Evolutionary conservation across 1,140 invertebrate species (phyloP).

Genomic region (Portunus trituberculatus): DNA sequence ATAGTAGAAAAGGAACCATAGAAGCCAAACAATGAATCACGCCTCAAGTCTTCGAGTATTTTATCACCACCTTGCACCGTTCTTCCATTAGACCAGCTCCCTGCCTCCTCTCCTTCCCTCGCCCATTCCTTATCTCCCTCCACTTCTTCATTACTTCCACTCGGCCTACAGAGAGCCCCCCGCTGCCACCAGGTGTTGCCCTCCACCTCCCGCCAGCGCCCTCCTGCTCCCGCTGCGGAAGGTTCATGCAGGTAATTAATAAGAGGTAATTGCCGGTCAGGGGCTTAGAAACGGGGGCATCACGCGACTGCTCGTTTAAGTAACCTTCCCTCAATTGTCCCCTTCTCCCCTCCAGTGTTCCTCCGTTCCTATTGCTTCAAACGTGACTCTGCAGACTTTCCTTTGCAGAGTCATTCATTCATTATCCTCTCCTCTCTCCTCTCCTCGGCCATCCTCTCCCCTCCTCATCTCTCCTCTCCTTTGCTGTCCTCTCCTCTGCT

Average conservation of each 20-base stretch:
- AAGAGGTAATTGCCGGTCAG: neutral
- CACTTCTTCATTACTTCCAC: neutral
- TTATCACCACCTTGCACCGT: no score
- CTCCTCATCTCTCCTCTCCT: neutral
- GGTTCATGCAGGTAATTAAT: conserved; percentile 12
- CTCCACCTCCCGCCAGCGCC: no score
- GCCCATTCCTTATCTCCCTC: neutral
- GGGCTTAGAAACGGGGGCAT: neutral
- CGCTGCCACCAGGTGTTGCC: no score
- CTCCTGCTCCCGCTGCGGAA: neutral
- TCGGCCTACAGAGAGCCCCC: neutral
- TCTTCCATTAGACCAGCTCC: no score
- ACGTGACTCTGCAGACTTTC: no score
- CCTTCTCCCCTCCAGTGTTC: neutral
- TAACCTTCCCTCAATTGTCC: no score
- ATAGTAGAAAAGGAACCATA: no score
- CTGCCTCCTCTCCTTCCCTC: neutral
- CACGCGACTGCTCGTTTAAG: neutral
- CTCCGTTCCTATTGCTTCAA: neutral
- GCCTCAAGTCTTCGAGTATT: no score
- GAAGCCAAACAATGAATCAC: no score
- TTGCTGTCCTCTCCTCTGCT: neutral
- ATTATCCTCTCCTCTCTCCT: neutral
- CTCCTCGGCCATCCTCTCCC: neutral
- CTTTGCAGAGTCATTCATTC: no score